Conservation (phyloP, 2,113 vertebrate genomes). For the Rousettus leschenaultii region DNA sequence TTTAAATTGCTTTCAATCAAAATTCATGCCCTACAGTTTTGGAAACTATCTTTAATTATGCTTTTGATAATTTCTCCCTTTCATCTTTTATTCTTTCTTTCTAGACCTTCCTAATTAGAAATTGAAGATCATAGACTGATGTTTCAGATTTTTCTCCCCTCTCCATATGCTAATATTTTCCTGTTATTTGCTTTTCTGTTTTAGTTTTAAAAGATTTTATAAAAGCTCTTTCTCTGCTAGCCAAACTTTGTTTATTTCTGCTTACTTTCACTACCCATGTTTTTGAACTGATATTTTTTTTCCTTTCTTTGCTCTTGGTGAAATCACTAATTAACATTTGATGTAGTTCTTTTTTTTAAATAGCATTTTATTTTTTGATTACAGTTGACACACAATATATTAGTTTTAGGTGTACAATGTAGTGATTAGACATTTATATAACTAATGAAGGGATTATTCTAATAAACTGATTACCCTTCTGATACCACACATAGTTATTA, state of each 20-base stretch:
- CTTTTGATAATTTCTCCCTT: not conserved
- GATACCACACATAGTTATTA: too few relatives aligned
- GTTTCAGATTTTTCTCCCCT: not conserved
- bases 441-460: too few relatives aligned
- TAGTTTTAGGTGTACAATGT: too few relatives aligned
- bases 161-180: not conserved
- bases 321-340: not conserved
- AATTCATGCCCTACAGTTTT: not conserved
- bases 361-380: too few relatives aligned
- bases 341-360: not conserved
- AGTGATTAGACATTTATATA: too few relatives aligned
- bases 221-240: not conserved
- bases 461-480: too few relatives aligned
- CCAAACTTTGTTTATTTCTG: not conserved
- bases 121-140: not conserved
- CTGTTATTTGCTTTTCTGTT: not conserved
- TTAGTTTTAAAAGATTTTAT: not conserved
- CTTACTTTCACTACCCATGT: not conserved
- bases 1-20: not conserved
- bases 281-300: not conserved
- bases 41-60: not conserved
- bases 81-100: not conserved
- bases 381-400: too few relatives aligned
- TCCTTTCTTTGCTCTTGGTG: not conserved
- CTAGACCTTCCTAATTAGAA: not conserved